phyloP scores from a whole-genome alignment of 2,797 vertebrate genomes.

The Hapalemur alaotrensis region DNA sequence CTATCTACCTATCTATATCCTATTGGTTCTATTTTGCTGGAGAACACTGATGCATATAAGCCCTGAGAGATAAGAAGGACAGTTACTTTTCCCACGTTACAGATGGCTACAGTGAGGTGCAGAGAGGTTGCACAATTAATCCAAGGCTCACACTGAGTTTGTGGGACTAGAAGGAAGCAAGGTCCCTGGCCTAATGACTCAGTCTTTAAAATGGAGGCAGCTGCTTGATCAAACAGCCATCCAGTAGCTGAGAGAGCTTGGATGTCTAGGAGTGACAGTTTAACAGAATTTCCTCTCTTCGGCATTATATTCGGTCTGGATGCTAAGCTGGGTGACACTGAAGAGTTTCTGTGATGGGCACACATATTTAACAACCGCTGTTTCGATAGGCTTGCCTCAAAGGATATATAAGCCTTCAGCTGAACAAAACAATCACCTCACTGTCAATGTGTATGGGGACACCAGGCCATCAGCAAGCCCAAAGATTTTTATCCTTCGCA shows the following conservation, averaged over 20 bases:
- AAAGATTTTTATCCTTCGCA: constrained; percentile 31
- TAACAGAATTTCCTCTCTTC: background rate
- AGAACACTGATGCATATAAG: background rate
- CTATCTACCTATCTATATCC: background rate
- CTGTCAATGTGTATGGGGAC: background rate
- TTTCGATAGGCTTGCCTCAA: background rate
- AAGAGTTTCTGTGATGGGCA: background rate
- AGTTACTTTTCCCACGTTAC: background rate
- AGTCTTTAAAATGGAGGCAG: background rate
- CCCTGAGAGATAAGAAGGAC: background rate
- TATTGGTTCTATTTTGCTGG: background rate
- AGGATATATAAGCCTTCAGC: background rate
- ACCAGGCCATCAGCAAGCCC: background rate
- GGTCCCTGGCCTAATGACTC: background rate
- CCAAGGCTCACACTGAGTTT: background rate
- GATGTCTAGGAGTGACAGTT: background rate
- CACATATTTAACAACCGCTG: background rate
- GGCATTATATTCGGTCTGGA: background rate
- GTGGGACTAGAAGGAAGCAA: background rate
- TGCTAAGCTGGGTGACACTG: background rate
- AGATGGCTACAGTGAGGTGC: background rate
- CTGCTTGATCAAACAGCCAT: background rate
- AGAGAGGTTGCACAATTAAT: background rate
- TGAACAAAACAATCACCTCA: background rate
- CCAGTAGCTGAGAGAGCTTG: background rate